phyloP scores from a whole-genome alignment of 2,797 vertebrate species.

The Danio tinwini region DNA sequence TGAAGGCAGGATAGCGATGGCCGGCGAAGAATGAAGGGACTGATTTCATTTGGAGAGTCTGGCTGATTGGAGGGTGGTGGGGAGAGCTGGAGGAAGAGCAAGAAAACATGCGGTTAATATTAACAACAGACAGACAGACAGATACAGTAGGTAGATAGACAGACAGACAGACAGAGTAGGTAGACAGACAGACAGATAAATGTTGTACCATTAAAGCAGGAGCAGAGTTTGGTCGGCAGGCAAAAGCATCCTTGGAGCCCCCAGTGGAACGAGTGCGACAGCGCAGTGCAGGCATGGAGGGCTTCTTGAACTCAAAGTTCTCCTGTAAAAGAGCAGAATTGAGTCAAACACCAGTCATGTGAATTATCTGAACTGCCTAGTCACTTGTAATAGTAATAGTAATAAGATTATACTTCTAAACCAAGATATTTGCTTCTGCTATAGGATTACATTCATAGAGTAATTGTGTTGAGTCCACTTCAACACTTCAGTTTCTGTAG shows the following conservation, averaged over 20 bases:
- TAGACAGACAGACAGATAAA: too few species aligned
- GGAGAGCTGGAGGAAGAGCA: constrained; percentile 62
- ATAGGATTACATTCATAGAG: too few species aligned
- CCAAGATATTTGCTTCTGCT: too few species aligned
- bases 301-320: constrained; percentile 86
- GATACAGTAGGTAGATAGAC: too few species aligned
- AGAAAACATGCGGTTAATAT: rapidly evolving
- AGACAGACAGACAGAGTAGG: too few species aligned
- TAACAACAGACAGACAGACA: too few species aligned
- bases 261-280: constrained; percentile 62
- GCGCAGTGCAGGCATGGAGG: constrained; percentile 77
- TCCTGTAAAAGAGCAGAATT: constrained; percentile 68
- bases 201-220: constrained; percentile 83
- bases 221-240: constrained; percentile 80
- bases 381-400: too few species aligned
- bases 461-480: too few species aligned
- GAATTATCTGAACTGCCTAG: too few species aligned
- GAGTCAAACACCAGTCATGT: too few species aligned
- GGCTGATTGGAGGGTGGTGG: constrained; percentile 68
- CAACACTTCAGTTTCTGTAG: too few species aligned
- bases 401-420: too few species aligned
- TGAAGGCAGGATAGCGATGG: constrained; percentile 74
- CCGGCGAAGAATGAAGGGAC: constrained; percentile 78
- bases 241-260: constrained; percentile 71
- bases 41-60: constrained; percentile 64